These are phyloP conservation scores for Anniella stebbinsi DNA, from an alignment of 2,797 vertebrate species.

Conservation along the genomic window DNA sequence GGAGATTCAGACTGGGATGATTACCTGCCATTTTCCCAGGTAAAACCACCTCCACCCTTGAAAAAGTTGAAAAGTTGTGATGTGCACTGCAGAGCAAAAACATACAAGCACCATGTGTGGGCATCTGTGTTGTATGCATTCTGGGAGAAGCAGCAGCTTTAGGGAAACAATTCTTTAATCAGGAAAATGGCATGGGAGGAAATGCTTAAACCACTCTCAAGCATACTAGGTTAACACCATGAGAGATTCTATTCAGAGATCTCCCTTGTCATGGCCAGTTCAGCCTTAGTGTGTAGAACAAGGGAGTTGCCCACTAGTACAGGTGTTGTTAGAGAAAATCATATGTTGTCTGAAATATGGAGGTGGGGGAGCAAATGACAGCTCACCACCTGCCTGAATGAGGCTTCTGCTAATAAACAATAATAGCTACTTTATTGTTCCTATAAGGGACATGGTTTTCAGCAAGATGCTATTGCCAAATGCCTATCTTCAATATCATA, in stretches of 20 bases:
- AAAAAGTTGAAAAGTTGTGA: too few species aligned
- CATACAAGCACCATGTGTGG: too few species aligned
- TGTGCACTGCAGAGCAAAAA: too few species aligned
- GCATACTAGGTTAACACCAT: neutral
- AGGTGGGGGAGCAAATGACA: neutral
- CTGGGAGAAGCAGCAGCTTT: too few species aligned
- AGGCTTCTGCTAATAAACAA: neutral
- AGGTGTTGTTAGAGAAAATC: neutral
- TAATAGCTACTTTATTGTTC: slow-evolving; percentile 48
- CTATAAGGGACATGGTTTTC: slow-evolving; percentile 50
- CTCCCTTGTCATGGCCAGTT: neutral
- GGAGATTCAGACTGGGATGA: too few species aligned
- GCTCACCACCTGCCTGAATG: neutral
- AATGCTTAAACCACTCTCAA: neutral
- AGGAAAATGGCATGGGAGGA: neutral
- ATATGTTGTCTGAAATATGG: neutral
- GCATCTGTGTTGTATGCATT: too few species aligned
- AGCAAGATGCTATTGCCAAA: slow-evolving; percentile 54
- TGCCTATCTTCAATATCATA: slow-evolving; percentile 62
- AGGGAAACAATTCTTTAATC: neutral
- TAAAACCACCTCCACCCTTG: too few species aligned
- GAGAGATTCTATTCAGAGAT: neutral
- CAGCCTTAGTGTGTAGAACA: neutral
- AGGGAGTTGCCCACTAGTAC: neutral
- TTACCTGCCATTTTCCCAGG: too few species aligned